Evolutionary conservation across 2,113 vertebrate genomes (phyloP).

Genomic region (Raphicerus campestris): DNA sequence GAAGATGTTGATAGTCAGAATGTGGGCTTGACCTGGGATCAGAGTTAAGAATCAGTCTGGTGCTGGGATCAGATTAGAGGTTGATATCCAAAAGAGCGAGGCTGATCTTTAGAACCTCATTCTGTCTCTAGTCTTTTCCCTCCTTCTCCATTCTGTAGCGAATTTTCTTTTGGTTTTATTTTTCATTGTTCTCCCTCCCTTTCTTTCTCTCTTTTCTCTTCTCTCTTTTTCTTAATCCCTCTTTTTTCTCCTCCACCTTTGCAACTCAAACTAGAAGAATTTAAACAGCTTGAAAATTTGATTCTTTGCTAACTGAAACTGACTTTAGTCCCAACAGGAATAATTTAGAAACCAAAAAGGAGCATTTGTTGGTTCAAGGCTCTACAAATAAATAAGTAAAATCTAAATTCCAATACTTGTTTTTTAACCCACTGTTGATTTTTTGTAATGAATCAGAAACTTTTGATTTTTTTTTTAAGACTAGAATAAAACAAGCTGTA

Average conservation of each 20-base stretch:
- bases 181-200: neutral
- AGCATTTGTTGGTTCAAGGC: neutral
- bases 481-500: neutral
- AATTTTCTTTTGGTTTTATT: neutral
- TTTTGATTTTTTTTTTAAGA: neutral
- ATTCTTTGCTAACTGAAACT: neutral
- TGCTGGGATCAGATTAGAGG: neutral
- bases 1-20: neutral
- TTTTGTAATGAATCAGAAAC: neutral
- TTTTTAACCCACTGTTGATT: neutral
- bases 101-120: neutral
- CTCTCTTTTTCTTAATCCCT: neutral
- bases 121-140: neutral
- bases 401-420: neutral
- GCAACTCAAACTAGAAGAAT: neutral
- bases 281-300: neutral
- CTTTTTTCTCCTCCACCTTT: neutral
- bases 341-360: neutral
- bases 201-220: neutral
- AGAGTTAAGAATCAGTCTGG: neutral
- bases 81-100: neutral
- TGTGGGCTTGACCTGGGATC: neutral
- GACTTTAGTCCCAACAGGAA: neutral
- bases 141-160: neutral
- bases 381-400: neutral